phyloP scores from a whole-genome alignment of 2,797 vertebrate species.

The Sitta carolinensis region DNA sequence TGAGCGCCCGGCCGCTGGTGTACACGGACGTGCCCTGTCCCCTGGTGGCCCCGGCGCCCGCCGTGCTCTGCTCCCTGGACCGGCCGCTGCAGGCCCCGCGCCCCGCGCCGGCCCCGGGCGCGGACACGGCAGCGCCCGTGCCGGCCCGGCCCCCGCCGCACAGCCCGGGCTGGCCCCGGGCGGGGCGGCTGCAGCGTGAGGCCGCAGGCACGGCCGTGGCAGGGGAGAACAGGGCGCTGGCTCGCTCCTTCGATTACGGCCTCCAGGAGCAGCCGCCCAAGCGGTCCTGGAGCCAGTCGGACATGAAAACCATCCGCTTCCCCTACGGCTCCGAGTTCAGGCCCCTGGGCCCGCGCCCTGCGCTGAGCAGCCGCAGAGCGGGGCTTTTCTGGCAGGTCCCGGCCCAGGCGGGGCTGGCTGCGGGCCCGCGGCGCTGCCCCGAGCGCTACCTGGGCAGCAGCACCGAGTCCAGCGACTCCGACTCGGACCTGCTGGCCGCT shows the following conservation, averaged over 20 bases:
- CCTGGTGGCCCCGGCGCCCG: constrained; percentile 52
- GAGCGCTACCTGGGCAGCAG: constrained; percentile 74
- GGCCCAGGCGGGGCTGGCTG: constrained; percentile 67
- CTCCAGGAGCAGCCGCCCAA: constrained; percentile 79
- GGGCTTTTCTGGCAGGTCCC: constrained; percentile 31
- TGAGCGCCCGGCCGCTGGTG: constrained; percentile 32
- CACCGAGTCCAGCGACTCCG: constrained; percentile 89
- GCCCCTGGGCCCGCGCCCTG: constrained; percentile 87
- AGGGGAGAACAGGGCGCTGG: neutral
- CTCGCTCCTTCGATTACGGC: constrained; percentile 13
- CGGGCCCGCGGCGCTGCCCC: constrained; percentile 60
- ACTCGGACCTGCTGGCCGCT: constrained; percentile 85
- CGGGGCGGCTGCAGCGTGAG: neutral
- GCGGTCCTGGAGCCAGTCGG: constrained; percentile 85
- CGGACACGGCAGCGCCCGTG: constrained; percentile 46
- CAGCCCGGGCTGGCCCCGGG: constrained; percentile 34
- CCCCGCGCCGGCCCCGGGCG: neutral
- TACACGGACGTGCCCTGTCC: constrained; percentile 68
- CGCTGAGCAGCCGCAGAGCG: constrained; percentile 79
- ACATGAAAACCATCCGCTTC: constrained; percentile 84
- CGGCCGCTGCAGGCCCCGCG: constrained; percentile 66
- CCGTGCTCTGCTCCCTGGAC: constrained; percentile 80
- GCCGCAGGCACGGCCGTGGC: neutral
- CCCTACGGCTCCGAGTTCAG: constrained; percentile 87
- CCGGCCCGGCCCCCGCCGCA: constrained; percentile 60